These are phyloP conservation scores for Corythaeola cristata DNA, from an alignment of 2,113 vertebrate genomes.

Conservation along the genomic window DNA sequence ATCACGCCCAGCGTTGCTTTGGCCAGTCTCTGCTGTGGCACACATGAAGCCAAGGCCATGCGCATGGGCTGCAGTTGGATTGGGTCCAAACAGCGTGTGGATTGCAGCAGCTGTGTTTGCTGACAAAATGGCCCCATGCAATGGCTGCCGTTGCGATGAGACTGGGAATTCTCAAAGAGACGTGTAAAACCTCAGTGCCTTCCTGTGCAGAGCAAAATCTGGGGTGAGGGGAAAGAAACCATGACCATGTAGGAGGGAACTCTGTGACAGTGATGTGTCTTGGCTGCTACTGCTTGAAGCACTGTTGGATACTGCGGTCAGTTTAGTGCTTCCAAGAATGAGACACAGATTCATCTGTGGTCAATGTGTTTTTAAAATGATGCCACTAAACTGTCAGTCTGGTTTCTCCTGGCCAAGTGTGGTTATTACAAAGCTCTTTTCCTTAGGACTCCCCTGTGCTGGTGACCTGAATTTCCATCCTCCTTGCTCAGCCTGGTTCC, in stretches of 20 bases:
- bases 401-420: neutral
- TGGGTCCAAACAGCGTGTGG: neutral
- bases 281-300: neutral
- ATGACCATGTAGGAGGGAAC: neutral
- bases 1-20: neutral
- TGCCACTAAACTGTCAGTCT: neutral
- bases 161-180: neutral
- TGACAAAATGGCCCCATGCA: neutral
- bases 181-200: neutral
- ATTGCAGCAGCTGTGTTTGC: neutral
- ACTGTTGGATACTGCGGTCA: neutral
- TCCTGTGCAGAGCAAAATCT: neutral
- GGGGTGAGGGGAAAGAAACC: neutral
- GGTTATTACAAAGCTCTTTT: neutral
- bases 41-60: neutral
- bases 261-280: neutral
- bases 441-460: neutral
- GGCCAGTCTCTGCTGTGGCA: neutral
- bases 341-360: conserved; percentile 42
- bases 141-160: neutral
- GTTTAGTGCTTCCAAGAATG: neutral
- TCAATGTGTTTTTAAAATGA: conserved; percentile 1
- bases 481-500: neutral
- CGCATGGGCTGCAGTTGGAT: neutral
- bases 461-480: neutral